phyloP scores from a whole-genome alignment of 2,797 vertebrate genomes.

The Myripristis murdjan region DNA sequence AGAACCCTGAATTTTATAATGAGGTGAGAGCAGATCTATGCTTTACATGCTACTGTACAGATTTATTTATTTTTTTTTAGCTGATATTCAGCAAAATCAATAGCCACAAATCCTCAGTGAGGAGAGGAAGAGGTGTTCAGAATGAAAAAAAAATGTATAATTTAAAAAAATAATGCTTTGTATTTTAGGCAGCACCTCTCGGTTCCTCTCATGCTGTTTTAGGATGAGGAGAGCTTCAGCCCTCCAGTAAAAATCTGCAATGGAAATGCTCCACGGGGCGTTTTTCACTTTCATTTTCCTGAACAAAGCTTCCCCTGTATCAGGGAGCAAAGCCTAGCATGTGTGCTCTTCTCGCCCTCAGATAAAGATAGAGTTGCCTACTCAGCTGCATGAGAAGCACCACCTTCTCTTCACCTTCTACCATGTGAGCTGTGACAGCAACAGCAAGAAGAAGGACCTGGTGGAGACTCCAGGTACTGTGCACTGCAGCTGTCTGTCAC shows the following conservation, averaged over 20 bases:
- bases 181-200: no score
- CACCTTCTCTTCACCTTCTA: conserved; percentile 97
- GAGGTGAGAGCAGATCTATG: conserved; percentile 85
- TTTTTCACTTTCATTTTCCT: conserved; percentile 18
- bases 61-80: background rate
- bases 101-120: background rate
- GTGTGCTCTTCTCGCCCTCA: conserved; percentile 60
- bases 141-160: no score
- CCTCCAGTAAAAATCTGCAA: conserved; percentile 11
- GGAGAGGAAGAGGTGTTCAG: no score
- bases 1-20: conserved; percentile 98
- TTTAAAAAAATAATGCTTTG: no score
- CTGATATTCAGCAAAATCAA: background rate
- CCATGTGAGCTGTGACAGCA: conserved; percentile 96
- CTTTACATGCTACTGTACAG: background rate
- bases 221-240: background rate
- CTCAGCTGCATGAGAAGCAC: conserved; percentile 95
- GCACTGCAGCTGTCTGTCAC: conserved; percentile 13
- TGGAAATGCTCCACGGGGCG: conserved; percentile 11
- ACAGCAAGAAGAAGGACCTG: conserved; percentile 95
- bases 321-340: conserved; percentile 16
- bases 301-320: conserved; percentile 27
- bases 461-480: conserved; percentile 94
- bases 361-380: conserved; percentile 97
- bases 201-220: conserved; percentile 1